Base-by-base conservation (phyloP, 1,140 invertebrate species). In the Dendroctonus ponderosae region DNA sequence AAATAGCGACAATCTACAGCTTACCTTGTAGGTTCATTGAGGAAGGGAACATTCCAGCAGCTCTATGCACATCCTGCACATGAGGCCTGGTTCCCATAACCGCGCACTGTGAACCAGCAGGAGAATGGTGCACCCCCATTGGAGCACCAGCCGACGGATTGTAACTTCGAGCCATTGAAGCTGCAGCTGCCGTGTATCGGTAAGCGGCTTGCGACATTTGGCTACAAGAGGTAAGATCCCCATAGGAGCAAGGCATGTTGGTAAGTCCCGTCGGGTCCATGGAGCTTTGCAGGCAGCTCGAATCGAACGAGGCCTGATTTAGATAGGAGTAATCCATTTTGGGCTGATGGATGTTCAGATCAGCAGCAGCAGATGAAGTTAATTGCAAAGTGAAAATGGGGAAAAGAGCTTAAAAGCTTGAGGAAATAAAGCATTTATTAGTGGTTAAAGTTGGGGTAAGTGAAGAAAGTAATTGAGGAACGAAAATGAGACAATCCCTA, bases 181-280 rank as follows among this genome's bases (percentile, higher is more conserved):
- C 82, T 1, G 82, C 81, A 4, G 85, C 83, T 4, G 87, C 87
- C 11, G 84, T 85, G 72, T 90, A 89, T 5, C 87, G 82, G 74
- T 89, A 89, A 2, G 87, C 87, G 4, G 87, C 87, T 73, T 89
- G 87, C 58, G 89, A 90, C 88, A 94, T 92, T 81, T 93, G 91
- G 49, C 90, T 90, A 79, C 91, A 94, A 8, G 90, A 91, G 37
- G 90, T 89, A 67, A 92, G 82, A 78, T 94, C 91, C 37, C 90
- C 89, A 79, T 93, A 93, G 6, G 90, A 87, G 77, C 89, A 90
- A 43, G 89, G 87, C 81, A 90, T 88, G 72, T 86, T 86, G 6
- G 80, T 79, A 40, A 87, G 75, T 48, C 82, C 81, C 58, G 83
- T 83, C 7, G 83, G 82, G 66, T 85, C 85, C 80, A 88, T 87